Percentiles rank a stretch among this genome's conserved stretches.
These are phyloP conservation scores for Pavo muticus DNA, from an alignment of 2,113 vertebrate species.

Conservation along the genomic window DNA sequence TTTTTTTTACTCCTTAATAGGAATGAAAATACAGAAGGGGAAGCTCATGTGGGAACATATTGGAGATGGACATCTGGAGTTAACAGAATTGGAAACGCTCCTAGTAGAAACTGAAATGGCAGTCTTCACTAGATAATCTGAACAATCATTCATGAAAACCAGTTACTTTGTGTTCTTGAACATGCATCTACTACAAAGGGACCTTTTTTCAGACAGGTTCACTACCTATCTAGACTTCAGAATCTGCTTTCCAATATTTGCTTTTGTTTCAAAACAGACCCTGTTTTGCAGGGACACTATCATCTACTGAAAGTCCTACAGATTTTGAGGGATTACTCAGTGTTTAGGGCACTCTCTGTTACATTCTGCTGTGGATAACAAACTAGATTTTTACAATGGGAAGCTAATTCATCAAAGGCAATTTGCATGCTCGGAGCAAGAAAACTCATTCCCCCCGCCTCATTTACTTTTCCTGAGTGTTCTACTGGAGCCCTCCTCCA, in stretches of 20 bases:
- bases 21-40: background rate
- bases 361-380: background rate
- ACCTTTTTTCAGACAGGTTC: background rate
- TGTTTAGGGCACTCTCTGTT: background rate
- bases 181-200: background rate
- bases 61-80: background rate
- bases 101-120: background rate
- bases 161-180: background rate
- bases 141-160: background rate
- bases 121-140: background rate
- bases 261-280: background rate
- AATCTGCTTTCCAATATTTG: background rate
- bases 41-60: background rate
- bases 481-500: background rate
- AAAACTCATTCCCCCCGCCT: fast-evolving
- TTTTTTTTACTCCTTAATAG: background rate
- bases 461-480: background rate
- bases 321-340: background rate
- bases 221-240: background rate
- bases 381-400: background rate
- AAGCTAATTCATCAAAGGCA: background rate
- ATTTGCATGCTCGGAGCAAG: background rate
- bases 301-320: background rate
- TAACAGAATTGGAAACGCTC: background rate
- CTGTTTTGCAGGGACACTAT: background rate